A percentile compares a stretch with the other conserved stretches of the same genome.
Evolutionary conservation across 2,113 vertebrate genomes (phyloP).

Genomic region (Elephantulus edwardii): DNA sequence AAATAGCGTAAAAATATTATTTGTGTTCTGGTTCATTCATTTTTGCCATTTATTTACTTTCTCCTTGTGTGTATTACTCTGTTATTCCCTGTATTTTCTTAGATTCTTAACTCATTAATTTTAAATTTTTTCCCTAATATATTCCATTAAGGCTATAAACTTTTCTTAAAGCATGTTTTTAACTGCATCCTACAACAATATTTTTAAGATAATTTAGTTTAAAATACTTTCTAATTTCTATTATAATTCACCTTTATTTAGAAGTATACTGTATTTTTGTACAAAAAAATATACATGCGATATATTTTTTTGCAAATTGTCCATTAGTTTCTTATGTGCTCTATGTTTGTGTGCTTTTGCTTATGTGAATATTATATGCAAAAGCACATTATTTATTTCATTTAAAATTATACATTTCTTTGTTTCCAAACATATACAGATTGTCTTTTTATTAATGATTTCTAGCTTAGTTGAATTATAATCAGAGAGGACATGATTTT

Average conservation of each 20-base stretch:
- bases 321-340: not conserved
- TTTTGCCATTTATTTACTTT: slow-evolving; percentile 17
- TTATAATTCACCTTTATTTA: slow-evolving; percentile 23
- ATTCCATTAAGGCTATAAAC: not conserved
- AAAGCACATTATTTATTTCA: not conserved
- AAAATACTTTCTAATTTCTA: slow-evolving; percentile 35
- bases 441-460: slow-evolving; percentile 5
- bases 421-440: not conserved
- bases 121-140: slow-evolving; percentile 13
- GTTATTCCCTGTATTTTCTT: slow-evolving; percentile 22
- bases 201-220: slow-evolving; percentile 29
- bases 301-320: not conserved
- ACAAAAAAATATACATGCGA: not conserved
- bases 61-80: not conserved
- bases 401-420: not conserved
- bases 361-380: not conserved
- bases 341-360: not conserved
- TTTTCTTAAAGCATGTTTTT: not conserved
- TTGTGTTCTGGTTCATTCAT: slow-evolving; percentile 31
- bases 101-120: slow-evolving; percentile 3
- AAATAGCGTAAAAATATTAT: no score
- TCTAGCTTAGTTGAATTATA: not conserved
- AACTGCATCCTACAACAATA: slow-evolving; percentile 2
- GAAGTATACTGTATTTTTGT: not conserved
- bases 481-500: slow-evolving; percentile 7